Base-by-base conservation (phyloP, 1,140 invertebrate genomes). In the Oscheius sp. region DNA sequence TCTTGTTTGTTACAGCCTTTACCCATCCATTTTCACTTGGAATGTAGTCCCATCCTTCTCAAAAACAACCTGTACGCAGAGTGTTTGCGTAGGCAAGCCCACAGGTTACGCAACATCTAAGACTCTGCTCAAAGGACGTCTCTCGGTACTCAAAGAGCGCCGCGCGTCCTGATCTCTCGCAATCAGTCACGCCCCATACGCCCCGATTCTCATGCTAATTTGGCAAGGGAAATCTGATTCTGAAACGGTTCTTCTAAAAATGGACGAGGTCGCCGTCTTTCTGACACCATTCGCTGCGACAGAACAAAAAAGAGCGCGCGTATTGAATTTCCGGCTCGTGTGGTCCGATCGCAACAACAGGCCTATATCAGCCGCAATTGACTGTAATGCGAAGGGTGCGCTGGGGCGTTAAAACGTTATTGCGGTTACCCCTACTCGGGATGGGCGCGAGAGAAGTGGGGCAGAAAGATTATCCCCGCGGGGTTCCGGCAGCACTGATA, bases 391-490 rank as follows among this genome's bases (percentile, higher is more conserved):
- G 23, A 4, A 23, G 49, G 49, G 49, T 13, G 23, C 49, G 49
- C 28, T 55, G 49, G 28, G 49, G 49, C 49, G 49, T 55, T 55
- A 55, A 55, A 55, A 23, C 23, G 49, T 7, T 55, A 55, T 55
- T 55, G 49, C 49, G 49, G 49, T 55, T 13, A 55, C 49, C 7
- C n/a, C n/a, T 15, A 55, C 7, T 55, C 7, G 7, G 7, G 23
- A 23, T 55, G 7, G 23, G 15, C 7, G 49, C 10, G 10, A 42
- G 38, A n/a, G n/a, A 55, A 55, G 49, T 55, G 49, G 49, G 49
- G 7, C 49, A 55, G 49, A 23, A 55, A 55, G 49, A 55, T 55
- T 55, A 55, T 55, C 49, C 49, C 49, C 7, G 49, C 49, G 49
- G 49, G 49, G 49, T 7, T 55, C 23, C 49, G 7, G 38, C 10